These are phyloP conservation scores for Petrosia ficiformis DNA, from an alignment of 37 sponge, comb jelly and placozoan genomes.

Conservation along the genomic window DNA sequence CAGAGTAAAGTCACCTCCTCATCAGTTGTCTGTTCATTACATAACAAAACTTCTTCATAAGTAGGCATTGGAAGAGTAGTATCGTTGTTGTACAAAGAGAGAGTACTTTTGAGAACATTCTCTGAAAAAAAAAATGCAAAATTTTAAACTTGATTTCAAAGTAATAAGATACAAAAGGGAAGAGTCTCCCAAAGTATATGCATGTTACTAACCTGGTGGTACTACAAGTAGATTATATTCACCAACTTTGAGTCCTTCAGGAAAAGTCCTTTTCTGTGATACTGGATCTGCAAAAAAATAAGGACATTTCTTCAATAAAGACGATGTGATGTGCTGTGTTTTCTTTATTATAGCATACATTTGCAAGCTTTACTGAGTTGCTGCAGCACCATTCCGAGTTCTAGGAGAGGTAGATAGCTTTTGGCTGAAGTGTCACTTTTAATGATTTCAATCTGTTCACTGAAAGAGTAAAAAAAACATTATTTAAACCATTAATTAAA, in stretches of 20 bases:
- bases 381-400: conserved; percentile 11
- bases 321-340: background rate
- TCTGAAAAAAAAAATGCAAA: conserved; percentile 25
- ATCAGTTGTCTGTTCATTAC: conserved; percentile 44
- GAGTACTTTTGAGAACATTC: conserved; percentile 27
- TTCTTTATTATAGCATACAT: background rate
- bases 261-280: background rate
- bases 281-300: conserved; percentile 14
- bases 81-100: conserved; percentile 48
- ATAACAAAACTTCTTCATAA: conserved; percentile 48
- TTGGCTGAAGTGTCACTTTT: background rate
- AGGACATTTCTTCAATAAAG: background rate
- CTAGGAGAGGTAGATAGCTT: background rate
- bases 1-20: conserved; percentile 62
- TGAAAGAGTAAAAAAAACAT: background rate
- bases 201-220: conserved; percentile 14
- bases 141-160: too few species aligned
- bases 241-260: conserved; percentile 15
- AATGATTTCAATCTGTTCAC: background rate
- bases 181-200: background rate
- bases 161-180: too few species aligned
- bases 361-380: background rate
- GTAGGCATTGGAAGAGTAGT: conserved; percentile 50
- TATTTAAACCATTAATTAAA: background rate
- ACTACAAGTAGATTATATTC: conserved; percentile 20